A percentile compares a stretch with the other conserved stretches of the same genome.
Evolutionary conservation across 2,888 invertebrate genomes (phyloP).

Genomic region (Torymus tubicola): DNA sequence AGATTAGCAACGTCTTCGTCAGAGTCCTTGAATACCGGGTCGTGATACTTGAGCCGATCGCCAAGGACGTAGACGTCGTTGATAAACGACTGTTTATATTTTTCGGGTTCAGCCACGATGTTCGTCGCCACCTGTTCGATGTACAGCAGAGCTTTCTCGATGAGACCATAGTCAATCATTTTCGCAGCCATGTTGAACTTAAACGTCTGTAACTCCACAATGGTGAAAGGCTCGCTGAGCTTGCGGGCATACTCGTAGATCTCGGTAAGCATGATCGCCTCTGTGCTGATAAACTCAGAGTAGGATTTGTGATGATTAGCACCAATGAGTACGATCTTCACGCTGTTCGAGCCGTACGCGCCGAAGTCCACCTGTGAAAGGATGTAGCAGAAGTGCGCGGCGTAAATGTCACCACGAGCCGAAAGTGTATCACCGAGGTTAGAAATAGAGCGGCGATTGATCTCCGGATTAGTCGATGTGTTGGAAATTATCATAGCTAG

Average conservation of each 20-base stretch:
- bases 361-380: slow-evolving; percentile 85
- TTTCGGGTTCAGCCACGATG: slow-evolving; percentile 80
- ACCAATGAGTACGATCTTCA: slow-evolving; percentile 89
- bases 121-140: slow-evolving; percentile 87
- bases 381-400: slow-evolving; percentile 97
- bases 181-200: slow-evolving; percentile 89
- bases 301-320: slow-evolving; percentile 82
- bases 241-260: slow-evolving; percentile 95
- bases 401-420: slow-evolving; percentile 88
- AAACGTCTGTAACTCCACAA: slow-evolving; percentile 86
- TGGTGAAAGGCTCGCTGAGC: slow-evolving; percentile 85
- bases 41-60: slow-evolving; percentile 84
- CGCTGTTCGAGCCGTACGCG: slow-evolving; percentile 76
- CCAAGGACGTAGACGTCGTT: slow-evolving; percentile 78
- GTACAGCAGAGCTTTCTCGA: slow-evolving; percentile 89
- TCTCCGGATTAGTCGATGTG: slow-evolving; percentile 85
- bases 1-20: slow-evolving; percentile 78
- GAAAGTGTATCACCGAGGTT: slow-evolving; percentile 86
- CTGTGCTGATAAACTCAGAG: slow-evolving; percentile 84
- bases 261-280: slow-evolving; percentile 95
- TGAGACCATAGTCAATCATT: slow-evolving; percentile 86
- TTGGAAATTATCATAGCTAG: slow-evolving; percentile 96
- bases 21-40: slow-evolving; percentile 79
- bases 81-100: slow-evolving; percentile 78
- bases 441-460: slow-evolving; percentile 86